Percentiles rank a stretch among this genome's conserved stretches.
Conservation (phyloP, 2,113 vertebrate species). For the Pipra filicauda region DNA sequence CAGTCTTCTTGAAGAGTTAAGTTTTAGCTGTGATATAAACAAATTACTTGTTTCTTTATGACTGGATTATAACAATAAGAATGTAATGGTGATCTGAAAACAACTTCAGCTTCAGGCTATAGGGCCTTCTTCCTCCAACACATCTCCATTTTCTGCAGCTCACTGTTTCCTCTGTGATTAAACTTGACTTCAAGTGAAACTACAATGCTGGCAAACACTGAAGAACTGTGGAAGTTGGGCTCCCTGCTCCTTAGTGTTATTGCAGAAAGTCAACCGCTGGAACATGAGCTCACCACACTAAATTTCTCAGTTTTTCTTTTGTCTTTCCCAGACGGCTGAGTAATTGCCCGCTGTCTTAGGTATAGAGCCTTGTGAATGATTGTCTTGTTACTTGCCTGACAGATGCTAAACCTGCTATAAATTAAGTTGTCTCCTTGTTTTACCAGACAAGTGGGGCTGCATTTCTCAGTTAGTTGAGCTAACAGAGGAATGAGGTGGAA, state of each 20-base stretch:
- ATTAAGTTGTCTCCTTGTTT: conserved; percentile 41
- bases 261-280: background rate
- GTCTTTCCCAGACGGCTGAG: conserved; percentile 8
- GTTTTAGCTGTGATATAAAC: background rate
- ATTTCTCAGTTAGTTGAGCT: background rate
- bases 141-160: background rate
- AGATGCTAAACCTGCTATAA: conserved; percentile 47
- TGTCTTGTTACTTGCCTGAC: conserved; percentile 43
- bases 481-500: background rate
- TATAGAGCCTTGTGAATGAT: background rate
- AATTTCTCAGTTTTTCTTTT: conserved; percentile 17
- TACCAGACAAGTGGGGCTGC: background rate
- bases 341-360: background rate
- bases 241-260: background rate
- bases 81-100: background rate
- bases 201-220: background rate
- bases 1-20: background rate
- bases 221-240: background rate
- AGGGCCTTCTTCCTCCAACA: background rate
- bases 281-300: background rate
- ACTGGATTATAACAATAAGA: background rate
- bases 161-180: background rate
- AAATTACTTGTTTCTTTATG: background rate
- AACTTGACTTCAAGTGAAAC: background rate
- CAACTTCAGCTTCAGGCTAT: background rate